Percentiles rank a stretch among this genome's conserved stretches.
These are phyloP conservation scores for Galerucella nymphaeae DNA, from an alignment of 2,888 invertebrate genomes.

Conservation along the genomic window DNA sequence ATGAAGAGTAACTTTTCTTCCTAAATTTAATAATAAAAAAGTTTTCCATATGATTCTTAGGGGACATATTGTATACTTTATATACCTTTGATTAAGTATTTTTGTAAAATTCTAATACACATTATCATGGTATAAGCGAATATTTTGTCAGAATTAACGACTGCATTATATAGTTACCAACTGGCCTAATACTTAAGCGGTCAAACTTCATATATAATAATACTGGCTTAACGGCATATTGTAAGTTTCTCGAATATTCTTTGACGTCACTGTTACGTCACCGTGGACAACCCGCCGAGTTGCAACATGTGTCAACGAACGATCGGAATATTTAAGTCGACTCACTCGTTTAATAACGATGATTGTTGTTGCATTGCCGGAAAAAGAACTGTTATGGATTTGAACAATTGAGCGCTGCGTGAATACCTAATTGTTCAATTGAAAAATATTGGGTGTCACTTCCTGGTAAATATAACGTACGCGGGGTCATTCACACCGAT, in stretches of 20 bases:
- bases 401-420: constrained; percentile 9
- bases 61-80: no score
- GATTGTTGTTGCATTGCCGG: constrained; percentile 20
- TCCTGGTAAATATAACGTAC: constrained; percentile 24
- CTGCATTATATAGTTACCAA: background rate
- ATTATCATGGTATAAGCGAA: background rate
- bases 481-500: constrained; percentile 9
- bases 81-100: background rate
- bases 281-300: constrained; percentile 52
- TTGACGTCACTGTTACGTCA: constrained; percentile 60
- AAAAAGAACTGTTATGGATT: constrained; percentile 30
- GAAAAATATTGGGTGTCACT: constrained; percentile 18
- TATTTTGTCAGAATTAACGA: background rate
- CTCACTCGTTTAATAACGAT: background rate
- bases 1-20: no score
- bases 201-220: constrained; percentile 64
- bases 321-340: constrained; percentile 11
- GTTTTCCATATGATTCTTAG: no score
- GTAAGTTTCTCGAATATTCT: constrained; percentile 57
- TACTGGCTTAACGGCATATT: constrained; percentile 57
- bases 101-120: background rate
- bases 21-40: no score
- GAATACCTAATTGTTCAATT: constrained; percentile 23
- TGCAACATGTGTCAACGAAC: constrained; percentile 57
- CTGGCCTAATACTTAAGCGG: constrained; percentile 46